Base-by-base conservation (phyloP, 2,888 invertebrate species). In the Embidobia sp. region DNA sequence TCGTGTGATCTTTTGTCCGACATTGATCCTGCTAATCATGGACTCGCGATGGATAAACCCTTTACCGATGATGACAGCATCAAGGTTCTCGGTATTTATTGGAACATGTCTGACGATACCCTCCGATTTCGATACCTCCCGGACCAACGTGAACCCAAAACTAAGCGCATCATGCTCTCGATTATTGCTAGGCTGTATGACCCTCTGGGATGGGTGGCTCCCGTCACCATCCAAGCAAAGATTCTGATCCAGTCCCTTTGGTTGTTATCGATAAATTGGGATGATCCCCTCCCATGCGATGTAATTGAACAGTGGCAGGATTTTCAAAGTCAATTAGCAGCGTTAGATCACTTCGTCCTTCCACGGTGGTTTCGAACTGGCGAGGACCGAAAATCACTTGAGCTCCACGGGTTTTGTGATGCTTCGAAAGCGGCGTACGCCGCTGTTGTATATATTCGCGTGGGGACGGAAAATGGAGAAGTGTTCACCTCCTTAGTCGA, bases 361-460 rank as follows among this genome's bases (percentile, higher is more conserved):
- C 48, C 61, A 5, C 19, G 61, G 5, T 48, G 61, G 61, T 7
- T 48, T n/a, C 5, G 13, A 3, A 22, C 33, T 1, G 18, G 8
- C 7, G 22, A 11, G 1, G 44, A 31, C 10, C 13, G 11, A 0
- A 2, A 1, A 0, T 26, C 10, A 1, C 11, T 37, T 0, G 48
- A 37, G 10, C 2, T 61, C 1, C 4, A 27, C 5, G 64, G 64
- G 1, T 64, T 51, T 29, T 7, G 42, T 3, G 51, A 64, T 19
- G 64, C 64, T 2, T 53, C 66, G 5, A 19, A 35, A 4, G 4
- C 11, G 2, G 66, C 66, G 2, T 66, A 66, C 16, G 44, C 44
- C 8, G 57, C 57, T 1, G 57, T 57, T 5, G 31, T 51, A 19
- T 64, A 49, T 10, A 7, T 64, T 0, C 33, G 46, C 8, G 18